These are phyloP conservation scores for Terebella lapidaria DNA, from an alignment of 2,888 invertebrate genomes.

Conservation along the genomic window DNA sequence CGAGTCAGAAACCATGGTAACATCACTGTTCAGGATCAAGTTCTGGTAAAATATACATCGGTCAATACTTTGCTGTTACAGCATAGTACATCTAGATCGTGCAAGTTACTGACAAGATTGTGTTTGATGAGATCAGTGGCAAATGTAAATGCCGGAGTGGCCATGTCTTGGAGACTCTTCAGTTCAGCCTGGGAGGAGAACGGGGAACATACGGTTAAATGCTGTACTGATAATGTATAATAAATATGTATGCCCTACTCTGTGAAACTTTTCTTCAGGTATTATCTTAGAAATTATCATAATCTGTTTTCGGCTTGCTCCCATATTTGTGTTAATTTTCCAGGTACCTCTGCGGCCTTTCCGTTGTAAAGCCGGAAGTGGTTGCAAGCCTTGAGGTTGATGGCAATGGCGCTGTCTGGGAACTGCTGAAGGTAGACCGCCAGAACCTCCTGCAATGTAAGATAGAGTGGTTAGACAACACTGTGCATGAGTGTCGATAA, in stretches of 20 bases:
- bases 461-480: not conserved
- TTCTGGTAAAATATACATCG: too few relatives aligned
- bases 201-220: too few relatives aligned
- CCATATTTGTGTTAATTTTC: too few relatives aligned
- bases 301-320: too few relatives aligned
- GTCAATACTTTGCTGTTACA: too few relatives aligned
- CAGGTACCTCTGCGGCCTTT: slow-evolving; percentile 81
- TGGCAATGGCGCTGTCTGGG: slow-evolving; percentile 89
- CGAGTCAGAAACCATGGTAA: too few relatives aligned
- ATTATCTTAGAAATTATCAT: too few relatives aligned
- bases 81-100: too few relatives aligned
- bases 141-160: slow-evolving; percentile 66
- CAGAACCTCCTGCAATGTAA: slow-evolving; percentile 73
- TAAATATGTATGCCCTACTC: too few relatives aligned
- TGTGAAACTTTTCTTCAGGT: too few relatives aligned
- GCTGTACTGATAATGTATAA: too few relatives aligned
- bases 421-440: slow-evolving; percentile 85
- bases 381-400: slow-evolving; percentile 85
- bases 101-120: slow-evolving; percentile 65
- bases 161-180: slow-evolving; percentile 69
- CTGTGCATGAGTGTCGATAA: not conserved
- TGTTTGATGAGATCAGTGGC: slow-evolving; percentile 90
- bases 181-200: slow-evolving; percentile 65
- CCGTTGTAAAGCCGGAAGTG: slow-evolving; percentile 85
- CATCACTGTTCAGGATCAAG: too few relatives aligned